Evolutionary conservation across 2,113 vertebrate species (phyloP).

Genomic region (Sceloporus tristichus): DNA sequence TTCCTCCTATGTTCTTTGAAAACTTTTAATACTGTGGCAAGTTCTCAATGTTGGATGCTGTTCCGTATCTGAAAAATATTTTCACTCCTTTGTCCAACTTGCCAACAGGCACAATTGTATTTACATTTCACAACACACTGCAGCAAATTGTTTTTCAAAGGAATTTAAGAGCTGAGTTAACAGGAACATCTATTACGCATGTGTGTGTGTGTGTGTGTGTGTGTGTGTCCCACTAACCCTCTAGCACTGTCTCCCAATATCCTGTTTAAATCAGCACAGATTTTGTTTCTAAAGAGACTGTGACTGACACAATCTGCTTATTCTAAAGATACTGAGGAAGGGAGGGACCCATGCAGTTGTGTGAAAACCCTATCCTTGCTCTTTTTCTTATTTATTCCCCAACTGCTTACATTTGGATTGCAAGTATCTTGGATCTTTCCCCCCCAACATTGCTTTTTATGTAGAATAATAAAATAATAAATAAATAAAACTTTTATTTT

Average conservation of each 20-base stretch:
- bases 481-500: no score
- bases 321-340: background rate
- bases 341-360: background rate
- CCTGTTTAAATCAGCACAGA: background rate
- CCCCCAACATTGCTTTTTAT: no score
- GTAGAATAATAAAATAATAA: no score
- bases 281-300: background rate
- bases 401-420: background rate
- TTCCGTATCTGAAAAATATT: background rate
- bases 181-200: background rate
- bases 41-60: background rate
- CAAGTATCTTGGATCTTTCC: background rate
- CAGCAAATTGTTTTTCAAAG: background rate
- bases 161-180: background rate
- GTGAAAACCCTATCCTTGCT: background rate
- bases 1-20: no score
- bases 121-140: conserved; percentile 6
- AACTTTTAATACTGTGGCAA: no score
- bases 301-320: background rate
- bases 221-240: background rate
- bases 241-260: background rate
- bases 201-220: no score
- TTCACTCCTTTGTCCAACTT: background rate
- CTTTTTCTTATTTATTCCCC: background rate
- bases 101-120: background rate